These are phyloP conservation scores for Tryphoninae sp. DNA, from an alignment of 2,888 invertebrate genomes.

Conservation along the genomic window DNA sequence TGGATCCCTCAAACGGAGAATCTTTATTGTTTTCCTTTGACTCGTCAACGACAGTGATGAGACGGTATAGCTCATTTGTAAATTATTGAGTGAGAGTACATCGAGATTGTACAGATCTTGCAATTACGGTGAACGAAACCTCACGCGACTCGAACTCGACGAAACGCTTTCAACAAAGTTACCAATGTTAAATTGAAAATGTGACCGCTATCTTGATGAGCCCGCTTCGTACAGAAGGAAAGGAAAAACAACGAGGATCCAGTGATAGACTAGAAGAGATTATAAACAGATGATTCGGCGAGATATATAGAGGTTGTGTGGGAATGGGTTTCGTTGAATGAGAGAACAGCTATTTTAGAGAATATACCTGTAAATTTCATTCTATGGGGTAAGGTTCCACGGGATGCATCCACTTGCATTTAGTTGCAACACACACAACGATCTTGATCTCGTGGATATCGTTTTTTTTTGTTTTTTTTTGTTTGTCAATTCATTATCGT, in stretches of 20 bases:
- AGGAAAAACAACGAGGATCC: constrained; percentile 38
- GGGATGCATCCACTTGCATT: constrained; percentile 81
- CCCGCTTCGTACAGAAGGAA: constrained; percentile 35
- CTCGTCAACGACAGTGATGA: constrained; percentile 13
- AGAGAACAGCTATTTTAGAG: constrained; percentile 68
- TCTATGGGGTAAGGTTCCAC: constrained; percentile 73
- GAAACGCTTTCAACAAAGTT: constrained; percentile 46
- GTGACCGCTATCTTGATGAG: constrained; percentile 22
- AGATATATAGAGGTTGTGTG: not conserved
- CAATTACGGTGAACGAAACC: constrained; percentile 40
- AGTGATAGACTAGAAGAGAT: constrained; percentile 16
- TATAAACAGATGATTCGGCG: constrained; percentile 3
- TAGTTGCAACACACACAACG: constrained; percentile 82
- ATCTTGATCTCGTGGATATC: constrained; percentile 82
- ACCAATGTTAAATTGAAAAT: constrained; percentile 7
- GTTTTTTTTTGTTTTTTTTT: constrained; percentile 70
- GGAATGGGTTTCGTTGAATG: constrained; percentile 52
- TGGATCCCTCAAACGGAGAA: constrained; percentile 23
- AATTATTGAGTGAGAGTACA: no score
- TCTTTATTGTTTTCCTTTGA: constrained; percentile 38
- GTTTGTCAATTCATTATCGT: constrained; percentile 79
- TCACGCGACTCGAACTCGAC: constrained; percentile 65
- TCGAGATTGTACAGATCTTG: not conserved
- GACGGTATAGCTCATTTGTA: not conserved
- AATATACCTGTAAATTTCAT: constrained; percentile 81